Evolutionary conservation across 37 sponge, comb jelly and placozoan species (phyloP).

Genomic region (Geodia barretti): DNA sequence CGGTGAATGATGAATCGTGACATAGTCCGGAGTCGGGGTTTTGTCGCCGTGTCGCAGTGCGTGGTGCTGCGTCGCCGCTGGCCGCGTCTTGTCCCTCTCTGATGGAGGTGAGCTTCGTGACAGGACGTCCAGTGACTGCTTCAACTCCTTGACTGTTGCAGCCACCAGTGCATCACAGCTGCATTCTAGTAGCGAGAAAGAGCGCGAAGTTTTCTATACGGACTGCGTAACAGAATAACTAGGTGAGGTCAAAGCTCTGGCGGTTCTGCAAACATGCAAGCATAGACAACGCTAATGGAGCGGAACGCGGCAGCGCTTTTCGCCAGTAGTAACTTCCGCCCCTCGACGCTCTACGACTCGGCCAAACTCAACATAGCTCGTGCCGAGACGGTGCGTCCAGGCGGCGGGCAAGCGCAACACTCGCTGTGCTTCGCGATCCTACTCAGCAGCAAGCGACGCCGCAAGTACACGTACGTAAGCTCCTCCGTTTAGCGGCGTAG

Average conservation of each 20-base stretch:
- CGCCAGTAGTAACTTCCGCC: no score
- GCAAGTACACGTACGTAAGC: not conserved
- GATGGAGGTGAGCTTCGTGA: conserved; percentile 29
- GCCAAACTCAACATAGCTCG: no score
- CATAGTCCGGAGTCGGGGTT: conserved; percentile 18
- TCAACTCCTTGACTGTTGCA: conserved; percentile 60
- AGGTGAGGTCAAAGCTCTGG: no score
- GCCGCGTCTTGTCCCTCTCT: not conserved
- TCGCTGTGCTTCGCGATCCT: not conserved
- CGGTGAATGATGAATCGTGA: no score
- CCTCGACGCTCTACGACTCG: not conserved
- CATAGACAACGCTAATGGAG: no score
- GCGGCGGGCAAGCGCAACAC: no score
- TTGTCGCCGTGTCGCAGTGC: not conserved
- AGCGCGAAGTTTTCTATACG: no score
- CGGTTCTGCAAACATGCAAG: no score
- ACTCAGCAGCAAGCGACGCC: no score
- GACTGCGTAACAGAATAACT: no score
- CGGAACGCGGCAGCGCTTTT: no score
- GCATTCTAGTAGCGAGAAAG: conserved; percentile 49
- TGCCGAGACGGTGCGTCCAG: not conserved
- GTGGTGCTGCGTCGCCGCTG: not conserved
- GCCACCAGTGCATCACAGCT: conserved; percentile 47
- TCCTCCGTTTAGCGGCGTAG: no score
- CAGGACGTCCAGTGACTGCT: conserved; percentile 63